These are phyloP conservation scores for Tympanoctomys barrerae DNA, from an alignment of 2,797 vertebrate genomes.

Conservation along the genomic window DNA sequence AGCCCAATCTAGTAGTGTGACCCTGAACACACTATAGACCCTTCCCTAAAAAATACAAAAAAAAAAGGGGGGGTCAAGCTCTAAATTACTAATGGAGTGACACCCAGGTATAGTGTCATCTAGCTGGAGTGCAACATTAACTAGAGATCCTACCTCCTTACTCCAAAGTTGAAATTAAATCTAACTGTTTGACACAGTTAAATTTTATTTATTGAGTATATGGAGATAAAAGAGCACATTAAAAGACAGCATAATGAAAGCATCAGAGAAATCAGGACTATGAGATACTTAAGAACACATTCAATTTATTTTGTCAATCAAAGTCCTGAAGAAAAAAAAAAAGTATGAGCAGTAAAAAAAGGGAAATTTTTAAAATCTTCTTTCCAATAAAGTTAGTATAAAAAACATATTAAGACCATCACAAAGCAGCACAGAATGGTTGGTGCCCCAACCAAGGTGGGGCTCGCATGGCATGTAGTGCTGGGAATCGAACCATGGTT, in stretches of 20 bases:
- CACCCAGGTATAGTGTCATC: neutral
- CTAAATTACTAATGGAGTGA: neutral
- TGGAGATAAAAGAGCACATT: neutral
- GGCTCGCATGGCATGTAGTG: too few relatives aligned
- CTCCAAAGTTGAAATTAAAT: neutral
- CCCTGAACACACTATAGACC: too few relatives aligned
- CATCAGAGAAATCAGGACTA: neutral
- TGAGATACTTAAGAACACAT: neutral
- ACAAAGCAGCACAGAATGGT: neutral
- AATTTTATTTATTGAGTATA: neutral
- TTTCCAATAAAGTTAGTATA: neutral
- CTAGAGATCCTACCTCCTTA: neutral
- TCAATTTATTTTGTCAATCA: neutral
- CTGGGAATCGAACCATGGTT: too few relatives aligned
- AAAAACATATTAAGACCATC: neutral
- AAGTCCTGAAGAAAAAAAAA: neutral
- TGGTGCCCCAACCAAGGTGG: neutral
- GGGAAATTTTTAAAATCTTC: neutral
- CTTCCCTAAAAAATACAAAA: too few relatives aligned
- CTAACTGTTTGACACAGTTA: neutral
- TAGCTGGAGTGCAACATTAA: neutral
- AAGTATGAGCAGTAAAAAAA: neutral
- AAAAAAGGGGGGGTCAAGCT: neutral
- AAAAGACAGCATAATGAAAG: neutral
- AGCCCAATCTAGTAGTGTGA: too few relatives aligned